phyloP scores from a whole-genome alignment of 2,888 invertebrate genomes.

The Dione vanillae region DNA sequence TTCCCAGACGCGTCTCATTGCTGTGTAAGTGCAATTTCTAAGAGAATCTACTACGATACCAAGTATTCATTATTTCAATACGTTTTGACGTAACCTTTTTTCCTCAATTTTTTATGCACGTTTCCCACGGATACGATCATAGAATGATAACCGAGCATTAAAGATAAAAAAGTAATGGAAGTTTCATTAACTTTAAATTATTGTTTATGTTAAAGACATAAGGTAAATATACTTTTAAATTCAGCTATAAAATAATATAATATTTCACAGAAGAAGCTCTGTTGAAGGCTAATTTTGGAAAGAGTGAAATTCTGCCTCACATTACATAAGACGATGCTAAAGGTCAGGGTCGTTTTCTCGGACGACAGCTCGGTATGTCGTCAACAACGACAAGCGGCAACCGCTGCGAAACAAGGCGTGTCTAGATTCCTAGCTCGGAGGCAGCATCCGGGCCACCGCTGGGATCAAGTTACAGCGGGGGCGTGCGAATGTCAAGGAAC shows the following conservation, averaged over 20 bases:
- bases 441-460: conserved; percentile 81
- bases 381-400: conserved; percentile 44
- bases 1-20: conserved; percentile 5
- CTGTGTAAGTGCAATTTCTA: conserved; percentile 57
- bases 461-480: conserved; percentile 72
- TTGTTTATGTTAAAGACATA: conserved; percentile 8
- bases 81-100: conserved; percentile 59
- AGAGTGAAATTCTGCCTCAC: conserved; percentile 50
- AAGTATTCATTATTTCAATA: conserved; percentile 66
- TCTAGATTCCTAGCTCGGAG: conserved; percentile 77
- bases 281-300: background rate
- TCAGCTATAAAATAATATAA: background rate
- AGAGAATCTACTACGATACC: conserved; percentile 72
- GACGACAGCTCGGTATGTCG: conserved; percentile 43
- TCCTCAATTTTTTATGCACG: conserved; percentile 61
- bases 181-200: conserved; percentile 36
- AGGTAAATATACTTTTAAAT: background rate
- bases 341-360: conserved; percentile 75
- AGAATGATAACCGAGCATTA: conserved; percentile 63
- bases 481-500: conserved; percentile 83
- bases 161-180: conserved; percentile 56
- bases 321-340: conserved; percentile 68
- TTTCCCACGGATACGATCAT: conserved; percentile 73
- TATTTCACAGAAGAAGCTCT: background rate
- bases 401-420: conserved; percentile 67